These are phyloP conservation scores for Cantharis rustica DNA, from an alignment of 2,888 invertebrate species.

Conservation along the genomic window DNA sequence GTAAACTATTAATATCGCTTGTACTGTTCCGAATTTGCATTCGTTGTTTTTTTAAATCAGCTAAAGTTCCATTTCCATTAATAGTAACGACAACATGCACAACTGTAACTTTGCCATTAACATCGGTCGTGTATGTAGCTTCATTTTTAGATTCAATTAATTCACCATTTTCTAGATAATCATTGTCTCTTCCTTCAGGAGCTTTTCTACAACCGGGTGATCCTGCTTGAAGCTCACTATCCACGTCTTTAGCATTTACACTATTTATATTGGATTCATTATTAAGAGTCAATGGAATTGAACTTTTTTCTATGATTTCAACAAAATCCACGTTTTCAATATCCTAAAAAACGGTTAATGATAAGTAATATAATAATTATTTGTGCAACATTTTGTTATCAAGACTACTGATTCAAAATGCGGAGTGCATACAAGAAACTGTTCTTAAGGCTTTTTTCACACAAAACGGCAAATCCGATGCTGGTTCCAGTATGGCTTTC, in stretches of 20 bases:
- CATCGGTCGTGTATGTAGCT: conserved; percentile 67
- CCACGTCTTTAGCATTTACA: not conserved
- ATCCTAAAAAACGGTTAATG: not conserved
- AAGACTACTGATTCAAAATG: too few species aligned
- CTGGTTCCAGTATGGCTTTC: too few species aligned
- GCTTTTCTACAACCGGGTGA: conserved; percentile 63
- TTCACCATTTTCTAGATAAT: conserved; percentile 66
- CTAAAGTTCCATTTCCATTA: conserved; percentile 77
- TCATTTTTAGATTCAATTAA: conserved; percentile 63
- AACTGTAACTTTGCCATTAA: conserved; percentile 62
- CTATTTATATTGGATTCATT: not conserved
- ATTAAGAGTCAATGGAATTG: not conserved
- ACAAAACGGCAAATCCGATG: too few species aligned
- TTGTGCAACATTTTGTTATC: too few species aligned
- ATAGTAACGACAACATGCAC: conserved; percentile 75
- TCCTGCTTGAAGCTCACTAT: not conserved
- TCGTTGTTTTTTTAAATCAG: conserved; percentile 92
- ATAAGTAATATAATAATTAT: not conserved
- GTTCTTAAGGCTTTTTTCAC: too few species aligned
- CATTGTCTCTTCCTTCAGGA: conserved; percentile 84
- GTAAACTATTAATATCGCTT: conserved; percentile 54
- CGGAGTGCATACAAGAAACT: too few species aligned
- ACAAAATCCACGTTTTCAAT: not conserved
- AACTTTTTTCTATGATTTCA: not conserved
- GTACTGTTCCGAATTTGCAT: conserved; percentile 77